Base-by-base conservation (phyloP, 2,113 vertebrate species). In the Heliornis fulica region DNA sequence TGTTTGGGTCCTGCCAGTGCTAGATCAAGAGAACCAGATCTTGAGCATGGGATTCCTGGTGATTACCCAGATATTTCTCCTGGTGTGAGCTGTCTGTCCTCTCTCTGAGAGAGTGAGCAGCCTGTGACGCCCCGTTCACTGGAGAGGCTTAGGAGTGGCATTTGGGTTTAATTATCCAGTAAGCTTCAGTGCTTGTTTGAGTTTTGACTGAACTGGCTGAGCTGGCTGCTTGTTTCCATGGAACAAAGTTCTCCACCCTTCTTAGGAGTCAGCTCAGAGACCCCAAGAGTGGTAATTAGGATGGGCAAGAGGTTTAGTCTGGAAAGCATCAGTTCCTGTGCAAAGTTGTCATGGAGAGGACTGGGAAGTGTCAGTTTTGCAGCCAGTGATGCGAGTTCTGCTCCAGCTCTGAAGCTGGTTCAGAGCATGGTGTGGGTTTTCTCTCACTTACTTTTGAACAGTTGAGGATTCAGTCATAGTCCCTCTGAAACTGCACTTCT, bases 191-290 rank as follows among this genome's bases (percentile, higher is more conserved):
- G 28, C 93, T 87, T 70, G 81, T 79, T 89, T 80, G 75, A 85
- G 29, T 92, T 92, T 91, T 46, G 61, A 86, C 74, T 85, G 76
- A 93, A 25, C 94, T 78, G 90, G 87, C 94, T 94, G 85, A 80
- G 78, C 95, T 91, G 87, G 79, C 88, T 72, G 90, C 32, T 45
- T 60, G 40, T 95, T 96, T 97, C 86, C 96, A 94, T 51, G 96
- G 54, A 91, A 92, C 77, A 90, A 82, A 78, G 76, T 87, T 76
- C 94, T 94, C 96, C 96, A 92, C 96, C 96, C 95, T 95, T 91
- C 87, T 82, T 94, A 93, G 87, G 90, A 96, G 81, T 96, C 90
- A 92, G 88, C 92, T 82, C 0, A 38, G 91, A 82, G 95, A 95
- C 96, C 94, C 93, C 85, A 89, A 11, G 91, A 95, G 93, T 50